Evolutionary conservation across 2,797 vertebrate species (phyloP), one percentile per base, ranked within the genome.

Genomic region (Rachycentron canadum): DNA sequence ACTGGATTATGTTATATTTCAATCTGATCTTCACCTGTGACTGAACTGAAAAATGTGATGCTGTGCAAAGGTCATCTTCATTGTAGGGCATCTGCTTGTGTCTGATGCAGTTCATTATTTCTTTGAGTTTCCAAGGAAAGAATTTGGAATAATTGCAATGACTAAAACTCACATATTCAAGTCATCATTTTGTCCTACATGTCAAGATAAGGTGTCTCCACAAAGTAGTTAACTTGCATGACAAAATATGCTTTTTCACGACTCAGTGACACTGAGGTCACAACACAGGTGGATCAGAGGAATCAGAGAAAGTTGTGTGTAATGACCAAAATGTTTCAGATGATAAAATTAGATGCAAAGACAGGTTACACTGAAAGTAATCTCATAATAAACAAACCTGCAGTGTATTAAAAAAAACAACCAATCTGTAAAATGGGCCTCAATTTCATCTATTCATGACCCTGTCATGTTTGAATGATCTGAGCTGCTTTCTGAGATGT

Each of bases 401-500:
- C 2, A 52, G 9, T 40, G 17, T 21, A 40, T 36, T 14, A 9
- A 52, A 28, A 0, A 50, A 52, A n/a, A n/a, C n/a, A n/a, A n/a
- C n/a, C n/a, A n/a, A n/a, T 38, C 16, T 7, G 25, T 43, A 28
- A 45, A 69, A 57, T 23, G 3, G n/a, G 55, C 30, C 28, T 71
- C 9, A 12, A 68, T 59, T 57, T 38, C 26, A 43, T 73, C 41
- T 34, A 3, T 45, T 21, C n/a, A 26, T 32, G 21, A 73, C 53
- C 4, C 3, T 2, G 28, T 61, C 25, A 68, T 41, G 41, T 73
- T 63, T 65, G 1, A 74, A 69, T 61, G 30, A 60, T 63, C 23
- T 70, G 32, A 71, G 40, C 28, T 30, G 32, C 41, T 79, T 61
- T 25, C 23, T 28, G n/a, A 79, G 55, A 81, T 72, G 63, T 70